These are phyloP conservation scores for Andrena hattorfiana DNA, from an alignment of 2,888 invertebrate genomes.

Conservation along the genomic window DNA sequence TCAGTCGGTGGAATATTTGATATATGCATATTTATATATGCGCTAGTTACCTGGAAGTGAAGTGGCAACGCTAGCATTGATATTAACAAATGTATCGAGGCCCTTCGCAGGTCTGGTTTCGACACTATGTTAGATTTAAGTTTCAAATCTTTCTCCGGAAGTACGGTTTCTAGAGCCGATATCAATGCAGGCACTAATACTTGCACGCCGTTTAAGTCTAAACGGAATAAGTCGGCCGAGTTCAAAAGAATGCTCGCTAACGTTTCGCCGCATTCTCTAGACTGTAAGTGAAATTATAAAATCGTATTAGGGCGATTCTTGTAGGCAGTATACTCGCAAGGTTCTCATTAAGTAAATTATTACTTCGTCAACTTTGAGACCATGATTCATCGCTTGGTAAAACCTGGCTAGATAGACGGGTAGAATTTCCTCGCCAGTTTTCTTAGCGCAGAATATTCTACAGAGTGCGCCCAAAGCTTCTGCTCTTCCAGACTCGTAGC, in stretches of 20 bases:
- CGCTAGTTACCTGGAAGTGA: slow-evolving; percentile 90
- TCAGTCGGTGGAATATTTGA: slow-evolving; percentile 3
- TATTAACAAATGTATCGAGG: slow-evolving; percentile 95
- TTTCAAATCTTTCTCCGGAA: slow-evolving; percentile 94
- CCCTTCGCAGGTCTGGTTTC: slow-evolving; percentile 93
- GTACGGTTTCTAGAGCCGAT: slow-evolving; percentile 94
- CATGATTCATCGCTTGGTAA: slow-evolving; percentile 96
- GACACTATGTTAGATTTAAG: slow-evolving; percentile 90
- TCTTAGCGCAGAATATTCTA: slow-evolving; percentile 97
- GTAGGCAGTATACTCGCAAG: not conserved
- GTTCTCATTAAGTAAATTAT: slow-evolving; percentile 15
- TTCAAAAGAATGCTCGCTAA: slow-evolving; percentile 95
- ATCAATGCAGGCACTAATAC: slow-evolving; percentile 96
- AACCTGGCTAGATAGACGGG: slow-evolving; percentile 97
- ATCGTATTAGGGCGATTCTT: slow-evolving; percentile 3
- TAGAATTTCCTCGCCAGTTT: slow-evolving; percentile 96
- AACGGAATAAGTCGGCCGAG: slow-evolving; percentile 93
- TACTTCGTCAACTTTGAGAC: slow-evolving; percentile 88
- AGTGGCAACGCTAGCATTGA: slow-evolving; percentile 97
- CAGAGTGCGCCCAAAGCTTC: slow-evolving; percentile 98
- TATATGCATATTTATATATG: slow-evolving; percentile 29
- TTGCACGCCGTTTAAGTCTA: slow-evolving; percentile 97
- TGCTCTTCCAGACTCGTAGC: slow-evolving; percentile 94
- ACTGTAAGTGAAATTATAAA: slow-evolving; percentile 72
- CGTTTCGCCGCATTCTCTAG: slow-evolving; percentile 90